phyloP scores from a whole-genome alignment of 2,797 vertebrate species.

The Pantherophis vulpinus region DNA sequence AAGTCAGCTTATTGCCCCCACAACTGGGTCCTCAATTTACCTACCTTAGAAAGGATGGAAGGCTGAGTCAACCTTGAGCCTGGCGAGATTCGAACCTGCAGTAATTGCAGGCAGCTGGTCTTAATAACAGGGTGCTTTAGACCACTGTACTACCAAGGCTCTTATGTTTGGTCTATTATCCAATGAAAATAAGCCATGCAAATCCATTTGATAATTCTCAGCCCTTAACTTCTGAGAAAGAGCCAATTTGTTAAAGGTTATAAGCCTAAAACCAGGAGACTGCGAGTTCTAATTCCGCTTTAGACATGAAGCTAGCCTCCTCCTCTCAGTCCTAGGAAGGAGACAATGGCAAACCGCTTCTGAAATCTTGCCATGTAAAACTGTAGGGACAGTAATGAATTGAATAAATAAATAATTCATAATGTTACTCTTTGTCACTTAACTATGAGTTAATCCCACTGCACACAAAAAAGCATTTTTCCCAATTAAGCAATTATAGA shows the following conservation, averaged over 20 bases:
- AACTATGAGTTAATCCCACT: neutral
- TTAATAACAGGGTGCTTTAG: too few species aligned
- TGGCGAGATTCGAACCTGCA: too few species aligned
- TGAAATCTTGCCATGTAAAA: neutral
- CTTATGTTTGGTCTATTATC: too few species aligned
- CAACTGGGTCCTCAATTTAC: too few species aligned
- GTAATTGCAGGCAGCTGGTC: too few species aligned
- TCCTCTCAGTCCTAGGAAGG: neutral
- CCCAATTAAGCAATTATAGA: neutral
- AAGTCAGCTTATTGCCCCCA: too few species aligned
- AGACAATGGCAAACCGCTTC: neutral
- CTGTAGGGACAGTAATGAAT: neutral
- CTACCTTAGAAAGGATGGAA: too few species aligned
- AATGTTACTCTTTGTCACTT: neutral
- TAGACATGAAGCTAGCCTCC: neutral
- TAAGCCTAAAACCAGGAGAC: neutral
- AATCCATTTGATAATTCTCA: too few species aligned
- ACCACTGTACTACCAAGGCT: too few species aligned
- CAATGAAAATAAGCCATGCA: too few species aligned
- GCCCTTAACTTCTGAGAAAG: neutral
- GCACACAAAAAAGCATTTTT: neutral
- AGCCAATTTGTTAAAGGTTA: neutral
- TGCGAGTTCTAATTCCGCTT: neutral
- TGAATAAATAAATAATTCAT: neutral
- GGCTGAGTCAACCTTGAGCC: too few species aligned